Evolutionary conservation across 2,888 invertebrate genomes (phyloP).

Genomic region (Temnothorax rugatulus): DNA sequence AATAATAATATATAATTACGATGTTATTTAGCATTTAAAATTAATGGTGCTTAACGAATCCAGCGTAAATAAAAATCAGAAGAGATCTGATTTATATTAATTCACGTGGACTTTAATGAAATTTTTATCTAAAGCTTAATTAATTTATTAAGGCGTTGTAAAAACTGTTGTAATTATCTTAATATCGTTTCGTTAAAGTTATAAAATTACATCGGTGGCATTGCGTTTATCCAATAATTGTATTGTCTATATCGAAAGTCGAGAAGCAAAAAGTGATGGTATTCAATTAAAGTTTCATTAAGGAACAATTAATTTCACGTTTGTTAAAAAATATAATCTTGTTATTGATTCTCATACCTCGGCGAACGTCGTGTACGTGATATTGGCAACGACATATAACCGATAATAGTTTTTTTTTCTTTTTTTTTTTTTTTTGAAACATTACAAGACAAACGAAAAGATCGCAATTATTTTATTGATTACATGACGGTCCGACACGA

Average conservation of each 20-base stretch:
- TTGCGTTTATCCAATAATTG: neutral
- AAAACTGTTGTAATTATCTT: slow-evolving; percentile 2
- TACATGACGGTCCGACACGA: neutral
- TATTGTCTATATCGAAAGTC: neutral
- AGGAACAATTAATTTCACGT: neutral
- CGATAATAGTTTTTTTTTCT: neutral
- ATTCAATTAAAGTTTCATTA: slow-evolving; percentile 18
- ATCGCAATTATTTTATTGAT: slow-evolving; percentile 20
- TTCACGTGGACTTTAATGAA: neutral
- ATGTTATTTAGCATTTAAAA: neutral
- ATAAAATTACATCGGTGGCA: neutral
- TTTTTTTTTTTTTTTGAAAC: neutral
- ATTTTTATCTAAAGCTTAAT: neutral
- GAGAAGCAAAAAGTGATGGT: neutral
- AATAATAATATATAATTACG: neutral
- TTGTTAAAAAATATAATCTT: slow-evolving; percentile 1
- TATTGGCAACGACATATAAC: neutral
- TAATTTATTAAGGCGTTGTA: neutral
- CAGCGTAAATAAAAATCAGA: neutral
- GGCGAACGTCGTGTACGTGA: neutral
- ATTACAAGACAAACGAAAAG: neutral
- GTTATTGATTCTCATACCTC: neutral
- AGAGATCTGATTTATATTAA: neutral
- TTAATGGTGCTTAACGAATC: neutral
- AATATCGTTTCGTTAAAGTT: neutral